These are phyloP conservation scores for Pseudorhiza aurosa DNA, from an alignment of 30 jellyfish, hydroid and myxozoan genomes.

Conservation along the genomic window DNA sequence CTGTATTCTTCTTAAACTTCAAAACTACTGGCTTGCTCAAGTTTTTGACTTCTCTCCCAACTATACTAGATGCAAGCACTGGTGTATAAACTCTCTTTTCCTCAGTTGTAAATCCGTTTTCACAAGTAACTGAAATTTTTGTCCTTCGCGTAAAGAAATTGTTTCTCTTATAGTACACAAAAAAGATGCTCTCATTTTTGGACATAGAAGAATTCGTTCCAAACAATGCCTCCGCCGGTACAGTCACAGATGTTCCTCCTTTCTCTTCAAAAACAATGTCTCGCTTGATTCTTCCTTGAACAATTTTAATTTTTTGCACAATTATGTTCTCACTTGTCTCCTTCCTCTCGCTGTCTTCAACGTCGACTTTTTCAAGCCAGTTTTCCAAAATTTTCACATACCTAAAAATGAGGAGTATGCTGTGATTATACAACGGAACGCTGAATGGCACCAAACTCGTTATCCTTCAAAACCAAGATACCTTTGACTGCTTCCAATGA, in stretches of 20 bases:
- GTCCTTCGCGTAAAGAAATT: constrained; percentile 71
- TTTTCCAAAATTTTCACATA: constrained; percentile 90
- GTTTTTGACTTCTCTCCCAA: constrained; percentile 78
- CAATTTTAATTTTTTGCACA: constrained; percentile 73
- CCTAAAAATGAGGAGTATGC: no score
- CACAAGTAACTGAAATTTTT: constrained; percentile 63
- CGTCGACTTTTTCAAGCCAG: constrained; percentile 89
- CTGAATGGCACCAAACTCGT: no score
- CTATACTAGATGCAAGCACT: constrained; percentile 89
- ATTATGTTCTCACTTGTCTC: constrained; percentile 77
- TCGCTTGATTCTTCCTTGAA: constrained; percentile 55
- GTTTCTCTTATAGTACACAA: constrained; percentile 92
- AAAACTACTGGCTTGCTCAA: constrained; percentile 83
- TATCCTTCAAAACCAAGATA: no score
- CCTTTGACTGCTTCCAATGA: no score
- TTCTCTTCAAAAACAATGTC: constrained; percentile 82
- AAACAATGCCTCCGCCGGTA: constrained; percentile 63
- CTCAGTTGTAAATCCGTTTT: constrained; percentile 82
- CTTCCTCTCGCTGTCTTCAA: constrained; percentile 54
- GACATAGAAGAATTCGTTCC: constrained; percentile 15
- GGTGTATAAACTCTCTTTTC: constrained; percentile 78
- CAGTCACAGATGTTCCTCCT: constrained; percentile 57
- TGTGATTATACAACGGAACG: neutral
- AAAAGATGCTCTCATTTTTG: constrained; percentile 73
- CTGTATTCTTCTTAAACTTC: constrained; percentile 66